phyloP scores from a whole-genome alignment of 2,888 invertebrate genomes.

The Meganola albula region DNA sequence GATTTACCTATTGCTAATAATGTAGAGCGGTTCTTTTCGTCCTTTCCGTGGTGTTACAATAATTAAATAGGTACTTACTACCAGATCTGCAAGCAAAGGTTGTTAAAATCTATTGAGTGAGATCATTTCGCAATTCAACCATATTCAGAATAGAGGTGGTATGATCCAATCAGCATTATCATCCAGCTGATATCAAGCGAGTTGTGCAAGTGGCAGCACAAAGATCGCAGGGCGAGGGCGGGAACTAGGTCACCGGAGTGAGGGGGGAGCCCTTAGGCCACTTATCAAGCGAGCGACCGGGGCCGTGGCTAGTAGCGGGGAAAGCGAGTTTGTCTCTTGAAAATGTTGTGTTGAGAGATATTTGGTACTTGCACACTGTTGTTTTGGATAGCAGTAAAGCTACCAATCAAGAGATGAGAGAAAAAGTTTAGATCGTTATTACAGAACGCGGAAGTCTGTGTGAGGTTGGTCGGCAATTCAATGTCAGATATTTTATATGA shows the following conservation, averaged over 20 bases:
- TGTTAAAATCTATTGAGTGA: too few relatives aligned
- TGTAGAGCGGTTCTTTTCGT: too few relatives aligned
- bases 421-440: too few relatives aligned
- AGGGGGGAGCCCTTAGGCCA: conserved; percentile 71
- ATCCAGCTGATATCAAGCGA: conserved; percentile 67
- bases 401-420: too few relatives aligned
- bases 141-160: conserved; percentile 39
- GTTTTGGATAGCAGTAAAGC: conserved; percentile 28
- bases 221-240: conserved; percentile 69
- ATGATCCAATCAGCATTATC: conserved; percentile 52
- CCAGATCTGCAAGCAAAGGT: too few relatives aligned
- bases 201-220: conserved; percentile 74
- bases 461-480: too few relatives aligned
- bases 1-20: too few relatives aligned
- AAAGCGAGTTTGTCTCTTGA: conserved; percentile 65
- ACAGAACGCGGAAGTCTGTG: too few relatives aligned
- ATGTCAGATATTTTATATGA: too few relatives aligned
- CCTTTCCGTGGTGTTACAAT: too few relatives aligned
- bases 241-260: conserved; percentile 53
- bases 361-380: conserved; percentile 25
- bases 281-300: conserved; percentile 62
- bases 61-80: too few relatives aligned
- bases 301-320: conserved; percentile 50
- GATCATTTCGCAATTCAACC: conserved; percentile 38
- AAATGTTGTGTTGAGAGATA: conserved; percentile 50